These are phyloP conservation scores for Sicus ferrugineus DNA, from an alignment of 2,888 invertebrate genomes.

Conservation along the genomic window DNA sequence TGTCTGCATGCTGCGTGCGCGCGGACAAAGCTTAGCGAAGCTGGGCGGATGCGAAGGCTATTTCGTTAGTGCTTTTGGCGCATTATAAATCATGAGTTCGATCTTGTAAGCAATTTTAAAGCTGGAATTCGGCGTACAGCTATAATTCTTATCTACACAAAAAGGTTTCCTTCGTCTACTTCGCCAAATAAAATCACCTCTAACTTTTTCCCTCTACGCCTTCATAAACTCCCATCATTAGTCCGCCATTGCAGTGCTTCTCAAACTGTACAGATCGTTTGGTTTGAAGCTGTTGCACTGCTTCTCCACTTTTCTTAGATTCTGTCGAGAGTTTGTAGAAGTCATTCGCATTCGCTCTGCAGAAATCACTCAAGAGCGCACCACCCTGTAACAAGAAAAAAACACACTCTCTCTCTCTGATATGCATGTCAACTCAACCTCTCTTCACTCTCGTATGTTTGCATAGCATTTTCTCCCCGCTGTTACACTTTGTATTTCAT, in stretches of 20 bases:
- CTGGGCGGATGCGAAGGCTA: neutral
- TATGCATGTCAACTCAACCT: too few relatives aligned
- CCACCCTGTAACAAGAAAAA: neutral
- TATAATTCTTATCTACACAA: neutral
- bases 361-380: slow-evolving; percentile 10
- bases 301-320: too few relatives aligned
- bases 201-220: neutral
- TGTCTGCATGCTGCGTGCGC: slow-evolving; percentile 18
- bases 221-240: neutral
- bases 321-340: neutral
- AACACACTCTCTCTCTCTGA: too few relatives aligned
- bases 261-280: neutral
- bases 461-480: too few relatives aligned
- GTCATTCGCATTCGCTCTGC: neutral
- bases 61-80: neutral
- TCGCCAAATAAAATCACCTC: neutral
- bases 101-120: too few relatives aligned
- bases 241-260: slow-evolving; percentile 5
- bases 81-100: slow-evolving; percentile 20
- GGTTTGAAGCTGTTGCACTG: neutral
- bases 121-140: too few relatives aligned
- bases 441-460: too few relatives aligned
- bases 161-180: neutral
- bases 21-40: neutral
- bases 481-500: neutral